Evolutionary conservation across 2,797 vertebrate genomes (phyloP), one percentile per base, ranked within the genome.

Genomic region (Enteromius anoplus): DNA sequence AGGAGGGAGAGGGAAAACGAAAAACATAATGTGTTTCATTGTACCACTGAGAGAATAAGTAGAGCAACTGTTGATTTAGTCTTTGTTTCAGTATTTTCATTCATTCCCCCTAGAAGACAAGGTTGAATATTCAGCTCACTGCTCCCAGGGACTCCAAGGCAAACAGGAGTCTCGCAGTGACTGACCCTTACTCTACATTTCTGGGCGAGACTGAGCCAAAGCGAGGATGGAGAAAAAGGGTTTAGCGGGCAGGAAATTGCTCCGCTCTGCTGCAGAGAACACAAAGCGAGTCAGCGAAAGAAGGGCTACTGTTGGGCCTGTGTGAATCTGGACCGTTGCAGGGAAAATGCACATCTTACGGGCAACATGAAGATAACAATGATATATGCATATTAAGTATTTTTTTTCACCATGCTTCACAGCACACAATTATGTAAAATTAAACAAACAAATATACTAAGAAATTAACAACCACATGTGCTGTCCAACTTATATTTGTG

Each of bases 61-160:
- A 81, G 77, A 86, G 77, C 90, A 94, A 94, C 92, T 94, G 94
- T 95, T 95, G 93, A 93, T 92, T 94, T 93, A 95, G 93, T 93
- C 90, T 95, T 91, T 91, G 92, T 94, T 95, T 95, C 93, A 93
- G 92, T 94, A 92, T 94, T 94, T 92, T 91, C 92, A 91, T 87
- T 89, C 73, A 86, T 87, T 87, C 62, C 66, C 85, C 65, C 69
- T 45, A 91, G 90, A 93, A 93, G 93, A 93, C 94, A 53, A 89
- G 91, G 91, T 88, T 90, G 89, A 91, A 94, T 93, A 91, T 91
- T 91, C 91, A 60, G 12, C 75, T 80, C 82, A 85, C 76, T 47
- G 84, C 81, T 87, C 78, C 47, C 40, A 75, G 78, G 51, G 84
- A 89, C 87, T 94, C 94, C 94, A 95, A 94, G 92, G 92, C 91